These are phyloP conservation scores for Xestoiulus laeticollis DNA, from an alignment of 2,888 invertebrate genomes.

Conservation along the genomic window DNA sequence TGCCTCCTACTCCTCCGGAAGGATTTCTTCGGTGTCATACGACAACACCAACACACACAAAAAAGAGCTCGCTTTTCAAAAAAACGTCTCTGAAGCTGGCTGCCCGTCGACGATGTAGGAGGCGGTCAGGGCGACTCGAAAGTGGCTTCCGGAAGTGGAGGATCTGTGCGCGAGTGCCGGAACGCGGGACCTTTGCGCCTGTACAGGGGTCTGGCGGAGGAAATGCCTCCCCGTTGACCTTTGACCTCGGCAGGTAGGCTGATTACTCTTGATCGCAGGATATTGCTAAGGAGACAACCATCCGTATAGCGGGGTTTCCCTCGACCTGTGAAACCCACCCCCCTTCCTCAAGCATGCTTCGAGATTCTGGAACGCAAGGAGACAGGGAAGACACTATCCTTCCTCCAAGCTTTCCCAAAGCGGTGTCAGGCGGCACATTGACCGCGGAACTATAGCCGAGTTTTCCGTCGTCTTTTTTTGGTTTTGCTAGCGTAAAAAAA, in stretches of 20 bases:
- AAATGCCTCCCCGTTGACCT: not conserved
- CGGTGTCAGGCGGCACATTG: not conserved
- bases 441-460: slow-evolving; percentile 2
- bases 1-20: not conserved
- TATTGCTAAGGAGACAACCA: too few relatives aligned
- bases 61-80: too few relatives aligned
- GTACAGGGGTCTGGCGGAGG: not conserved
- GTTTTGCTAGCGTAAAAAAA: not conserved
- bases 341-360: not conserved
- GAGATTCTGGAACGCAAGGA: not conserved
- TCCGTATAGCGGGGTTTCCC: too few relatives aligned
- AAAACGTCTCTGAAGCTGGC: not conserved
- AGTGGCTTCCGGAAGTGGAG: too few relatives aligned
- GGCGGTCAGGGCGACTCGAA: not conserved
- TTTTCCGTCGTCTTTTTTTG: not conserved
- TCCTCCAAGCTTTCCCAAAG: not conserved
- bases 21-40: not conserved
- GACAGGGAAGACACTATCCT: not conserved
- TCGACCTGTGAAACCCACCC: too few relatives aligned
- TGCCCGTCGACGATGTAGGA: not conserved
- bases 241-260: not conserved
- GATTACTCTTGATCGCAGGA: too few relatives aligned
- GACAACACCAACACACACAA: too few relatives aligned
- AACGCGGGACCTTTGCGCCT: not conserved
- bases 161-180: not conserved